Evolutionary conservation across 2,888 invertebrate genomes (phyloP), one percentile per base, ranked within the genome.

Genomic region (Drosophila anomalipes): DNA sequence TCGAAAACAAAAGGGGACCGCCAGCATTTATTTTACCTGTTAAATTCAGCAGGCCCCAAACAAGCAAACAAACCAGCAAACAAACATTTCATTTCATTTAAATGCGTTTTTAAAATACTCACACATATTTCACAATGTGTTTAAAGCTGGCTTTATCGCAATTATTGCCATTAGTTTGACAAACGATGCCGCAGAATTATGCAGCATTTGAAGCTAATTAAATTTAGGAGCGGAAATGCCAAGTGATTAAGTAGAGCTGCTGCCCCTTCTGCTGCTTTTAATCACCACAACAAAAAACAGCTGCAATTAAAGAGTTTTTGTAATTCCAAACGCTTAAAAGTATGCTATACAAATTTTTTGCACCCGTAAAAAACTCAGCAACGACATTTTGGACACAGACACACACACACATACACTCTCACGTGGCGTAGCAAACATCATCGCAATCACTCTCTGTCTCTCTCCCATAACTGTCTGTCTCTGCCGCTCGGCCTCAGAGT

Each of bases 111-210:
- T 83, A 78, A 79, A 76, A 69, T 68, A 61, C 68, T 57, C 28
- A 52, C 35, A 53, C 62, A 58, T 59, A 67, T 61, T 69, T 73
- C 60, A 49, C 39, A 60, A 58, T 70, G 49, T 69, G 69, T 74
- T 86, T 81, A 86, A 87, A 87, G 89, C 78, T 80, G 88, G 89
- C 83, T 87, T 89, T 87, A 89, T 86, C 88, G 82, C 88, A 86
- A 89, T 86, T 86, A 86, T 86, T 86, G 77, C 74, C 85, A 89
- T 86, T 86, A 87, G 87, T 82, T 86, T 84, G 79, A 79, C 84
- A 81, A 81, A 76, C 77, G 79, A 74, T 53, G 68, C 72, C 71
- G 51, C 70, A 59, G 54, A 78, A 74, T 86, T 73, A 83, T 80
- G 86, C 84, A 74, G 72, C 65, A 86, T 71, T 66, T 71, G 70